Evolutionary conservation across 2,797 vertebrate genomes (phyloP), one percentile per base, ranked within the genome.

Genomic region (Simalia tracyae): DNA sequence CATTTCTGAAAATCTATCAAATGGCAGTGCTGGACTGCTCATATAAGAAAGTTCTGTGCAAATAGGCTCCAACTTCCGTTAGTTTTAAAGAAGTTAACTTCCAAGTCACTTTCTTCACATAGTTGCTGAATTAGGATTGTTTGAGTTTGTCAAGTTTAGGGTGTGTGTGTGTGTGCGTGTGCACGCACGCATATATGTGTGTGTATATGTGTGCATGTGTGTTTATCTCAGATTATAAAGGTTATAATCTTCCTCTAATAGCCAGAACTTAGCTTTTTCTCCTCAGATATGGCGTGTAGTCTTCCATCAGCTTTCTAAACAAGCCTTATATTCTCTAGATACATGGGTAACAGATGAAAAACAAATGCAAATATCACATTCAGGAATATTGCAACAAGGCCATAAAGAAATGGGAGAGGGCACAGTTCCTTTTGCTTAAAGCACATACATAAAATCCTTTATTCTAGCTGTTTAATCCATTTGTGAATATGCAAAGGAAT

Each of bases 371-470:
- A 76, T 15, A 63, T 81, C 89, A 87, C 64, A 87, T 56, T 81
- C 76, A 90, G 66, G 15, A 92, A 90, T 46, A 85, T 17, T 89
- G 61, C 91, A 92, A 76, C 64, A 90, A 63, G n/a, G 84, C 42
- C 31, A 89, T 24, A 60, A 26, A 42, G 26, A 66, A 28, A 88
- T 2, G 46, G 50, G 24, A 87, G 61, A 66, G 63, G 17, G 15
- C 85, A 68, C 28, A 61, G 7, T 76, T 86, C 15, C 11, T 66
- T 85, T 92, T 92, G 15, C 56, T 46, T 90, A 60, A 87, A 31
- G 42, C 61, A 87, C 4, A 57, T 5, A 42, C 64, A 64, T 64
- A 42, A 64, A 92, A 87, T 8, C 15, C 31, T 89, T 89, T 59
- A 14, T 81, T 84, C 84, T 84, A 54, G 26, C 60, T 90, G 63